Evolutionary conservation across 2,888 invertebrate genomes (phyloP).

Genomic region (Abrostola tripartita): DNA sequence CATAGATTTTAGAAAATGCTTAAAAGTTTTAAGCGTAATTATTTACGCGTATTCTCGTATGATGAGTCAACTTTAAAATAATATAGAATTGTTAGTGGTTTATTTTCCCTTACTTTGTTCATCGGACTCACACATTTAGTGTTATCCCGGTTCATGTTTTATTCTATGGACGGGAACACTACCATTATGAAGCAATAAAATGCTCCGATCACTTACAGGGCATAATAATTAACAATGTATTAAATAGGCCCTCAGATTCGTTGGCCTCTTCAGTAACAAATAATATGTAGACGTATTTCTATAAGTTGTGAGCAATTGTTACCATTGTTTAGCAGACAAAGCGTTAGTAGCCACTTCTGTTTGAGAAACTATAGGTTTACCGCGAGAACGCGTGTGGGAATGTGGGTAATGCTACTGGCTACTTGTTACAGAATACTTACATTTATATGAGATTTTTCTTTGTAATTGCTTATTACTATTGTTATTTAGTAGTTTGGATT

Average conservation of each 20-base stretch:
- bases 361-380: slow-evolving; percentile 82
- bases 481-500: neutral
- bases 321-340: slow-evolving; percentile 79
- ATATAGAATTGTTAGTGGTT: no score
- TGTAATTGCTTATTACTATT: slow-evolving; percentile 6
- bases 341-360: slow-evolving; percentile 73
- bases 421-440: slow-evolving; percentile 14
- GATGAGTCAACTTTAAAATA: no score
- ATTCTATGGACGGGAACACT: neutral
- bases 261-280: slow-evolving; percentile 67
- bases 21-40: no score
- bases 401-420: slow-evolving; percentile 65
- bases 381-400: slow-evolving; percentile 76
- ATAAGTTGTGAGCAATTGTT: slow-evolving; percentile 73
- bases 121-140: neutral
- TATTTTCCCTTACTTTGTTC: no score
- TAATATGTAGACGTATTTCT: slow-evolving; percentile 70
- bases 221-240: slow-evolving; percentile 66
- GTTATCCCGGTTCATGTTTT: neutral
- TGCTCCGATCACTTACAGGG: slow-evolving; percentile 74
- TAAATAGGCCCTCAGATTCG: slow-evolving; percentile 69
- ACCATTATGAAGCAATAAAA: slow-evolving; percentile 37
- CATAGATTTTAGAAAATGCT: no score
- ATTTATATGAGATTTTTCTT: slow-evolving; percentile 15
- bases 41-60: no score